Conservation (phyloP, 2,888 invertebrate genomes). For the Phortica okadai region DNA sequence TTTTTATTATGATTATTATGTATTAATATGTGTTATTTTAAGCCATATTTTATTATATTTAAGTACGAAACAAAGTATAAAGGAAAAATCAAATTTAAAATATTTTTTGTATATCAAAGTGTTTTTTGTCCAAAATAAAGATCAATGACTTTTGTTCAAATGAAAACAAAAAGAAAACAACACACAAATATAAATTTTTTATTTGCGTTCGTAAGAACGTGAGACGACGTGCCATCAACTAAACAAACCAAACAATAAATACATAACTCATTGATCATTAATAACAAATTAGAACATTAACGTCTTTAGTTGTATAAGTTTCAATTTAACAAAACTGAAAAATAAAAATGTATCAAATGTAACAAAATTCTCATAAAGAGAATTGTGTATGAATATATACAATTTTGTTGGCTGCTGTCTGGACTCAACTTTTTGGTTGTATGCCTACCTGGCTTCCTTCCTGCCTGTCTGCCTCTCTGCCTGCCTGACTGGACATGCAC, state of each 20-base stretch:
- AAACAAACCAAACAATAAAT: slow-evolving; percentile 37
- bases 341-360: neutral
- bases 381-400: neutral
- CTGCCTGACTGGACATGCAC: neutral
- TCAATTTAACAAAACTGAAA: neutral
- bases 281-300: neutral
- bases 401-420: neutral
- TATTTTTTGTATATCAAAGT: slow-evolving; percentile 63
- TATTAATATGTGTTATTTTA: slow-evolving; percentile 18
- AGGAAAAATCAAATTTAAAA: slow-evolving; percentile 43
- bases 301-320: neutral
- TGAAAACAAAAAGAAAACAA: slow-evolving; percentile 53
- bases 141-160: slow-evolving; percentile 73
- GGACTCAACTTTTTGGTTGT: neutral
- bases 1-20: slow-evolving; percentile 41
- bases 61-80: neutral
- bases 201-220: slow-evolving; percentile 16
- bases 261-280: slow-evolving; percentile 68
- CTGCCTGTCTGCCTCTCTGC: neutral
- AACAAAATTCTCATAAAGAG: slow-evolving; percentile 5
- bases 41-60: slow-evolving; percentile 7
- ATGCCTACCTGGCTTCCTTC: neutral
- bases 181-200: slow-evolving; percentile 43
- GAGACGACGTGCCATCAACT: slow-evolving; percentile 20
- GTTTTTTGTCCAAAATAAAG: slow-evolving; percentile 70